Evolutionary conservation across 1,140 invertebrate species (phyloP).

Genomic region (Papilio glaucus): DNA sequence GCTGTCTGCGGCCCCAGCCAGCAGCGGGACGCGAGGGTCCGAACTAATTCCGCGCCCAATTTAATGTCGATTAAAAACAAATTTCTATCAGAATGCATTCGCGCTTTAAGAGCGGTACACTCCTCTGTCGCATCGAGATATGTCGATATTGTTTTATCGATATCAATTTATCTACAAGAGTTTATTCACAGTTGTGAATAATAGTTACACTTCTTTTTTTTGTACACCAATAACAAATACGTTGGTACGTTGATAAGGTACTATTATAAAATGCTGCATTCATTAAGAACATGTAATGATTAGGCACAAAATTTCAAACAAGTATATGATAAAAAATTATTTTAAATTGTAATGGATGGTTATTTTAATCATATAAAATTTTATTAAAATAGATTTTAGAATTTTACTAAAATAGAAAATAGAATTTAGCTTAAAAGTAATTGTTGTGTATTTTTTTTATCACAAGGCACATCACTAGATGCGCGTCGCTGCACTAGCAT

Average conservation of each 20-base stretch:
- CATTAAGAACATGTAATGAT: neutral
- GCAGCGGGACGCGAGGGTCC: constrained; percentile 58
- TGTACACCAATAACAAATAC: no score
- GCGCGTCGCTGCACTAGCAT: constrained; percentile 49
- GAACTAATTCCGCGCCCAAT: constrained; percentile 80
- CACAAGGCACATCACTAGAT: constrained; percentile 33
- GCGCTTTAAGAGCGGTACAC: constrained; percentile 57
- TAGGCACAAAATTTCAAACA: no score
- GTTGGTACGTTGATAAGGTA: no score
- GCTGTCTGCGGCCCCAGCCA: constrained; percentile 56
- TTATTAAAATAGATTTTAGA: no score
- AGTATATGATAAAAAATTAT: no score
- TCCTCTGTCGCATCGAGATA: constrained; percentile 6
- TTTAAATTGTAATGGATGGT: no score
- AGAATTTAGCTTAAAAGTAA: no score
- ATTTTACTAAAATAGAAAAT: neutral
- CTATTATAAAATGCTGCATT: neutral
- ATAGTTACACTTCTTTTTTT: no score
- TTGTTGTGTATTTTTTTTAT: neutral
- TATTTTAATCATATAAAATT: no score
- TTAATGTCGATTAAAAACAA: constrained; percentile 78
- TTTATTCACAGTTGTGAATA: neutral
- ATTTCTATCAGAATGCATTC: constrained; percentile 78
- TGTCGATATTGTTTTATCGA: constrained; percentile 47
- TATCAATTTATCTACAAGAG: neutral